These are phyloP conservation scores for Onychorhynchus coronatus DNA, from an alignment of 2,113 vertebrate genomes.

Conservation along the genomic window DNA sequence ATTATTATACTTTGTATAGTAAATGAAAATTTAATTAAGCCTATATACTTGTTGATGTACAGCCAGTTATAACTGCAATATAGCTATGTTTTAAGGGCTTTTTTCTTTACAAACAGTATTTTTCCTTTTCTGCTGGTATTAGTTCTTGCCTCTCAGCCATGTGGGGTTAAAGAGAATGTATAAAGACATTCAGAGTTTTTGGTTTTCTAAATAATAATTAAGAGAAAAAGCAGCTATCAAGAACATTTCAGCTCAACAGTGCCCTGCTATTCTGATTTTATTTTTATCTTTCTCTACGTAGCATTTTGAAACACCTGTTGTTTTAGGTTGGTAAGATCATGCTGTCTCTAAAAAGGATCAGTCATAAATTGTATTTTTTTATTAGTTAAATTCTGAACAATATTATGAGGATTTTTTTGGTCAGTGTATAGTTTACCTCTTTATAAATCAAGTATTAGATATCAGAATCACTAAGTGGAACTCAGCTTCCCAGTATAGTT, in stretches of 20 bases:
- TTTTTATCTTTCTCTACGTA: neutral
- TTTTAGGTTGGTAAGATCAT: neutral
- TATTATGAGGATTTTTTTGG: neutral
- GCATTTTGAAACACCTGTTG: neutral
- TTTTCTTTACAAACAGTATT: neutral
- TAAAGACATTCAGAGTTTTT: neutral
- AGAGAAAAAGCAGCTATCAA: neutral
- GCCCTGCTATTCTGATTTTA: neutral
- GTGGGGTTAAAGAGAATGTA: neutral
- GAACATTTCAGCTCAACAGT: neutral
- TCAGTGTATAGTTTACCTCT: neutral
- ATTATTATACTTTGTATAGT: neutral
- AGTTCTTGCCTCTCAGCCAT: neutral
- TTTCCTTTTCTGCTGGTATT: neutral
- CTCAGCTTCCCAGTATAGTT: neutral
- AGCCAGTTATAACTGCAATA: neutral
- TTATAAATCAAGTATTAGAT: neutral
- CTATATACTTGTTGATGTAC: neutral
- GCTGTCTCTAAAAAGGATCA: neutral
- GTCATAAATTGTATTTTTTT: neutral
- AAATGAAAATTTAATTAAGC: neutral
- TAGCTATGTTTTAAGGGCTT: neutral
- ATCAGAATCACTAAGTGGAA: neutral
- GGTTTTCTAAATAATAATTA: neutral
- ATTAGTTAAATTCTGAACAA: neutral